Base-by-base conservation (phyloP, 2,113 vertebrate genomes). In the Indicator maculatus region DNA sequence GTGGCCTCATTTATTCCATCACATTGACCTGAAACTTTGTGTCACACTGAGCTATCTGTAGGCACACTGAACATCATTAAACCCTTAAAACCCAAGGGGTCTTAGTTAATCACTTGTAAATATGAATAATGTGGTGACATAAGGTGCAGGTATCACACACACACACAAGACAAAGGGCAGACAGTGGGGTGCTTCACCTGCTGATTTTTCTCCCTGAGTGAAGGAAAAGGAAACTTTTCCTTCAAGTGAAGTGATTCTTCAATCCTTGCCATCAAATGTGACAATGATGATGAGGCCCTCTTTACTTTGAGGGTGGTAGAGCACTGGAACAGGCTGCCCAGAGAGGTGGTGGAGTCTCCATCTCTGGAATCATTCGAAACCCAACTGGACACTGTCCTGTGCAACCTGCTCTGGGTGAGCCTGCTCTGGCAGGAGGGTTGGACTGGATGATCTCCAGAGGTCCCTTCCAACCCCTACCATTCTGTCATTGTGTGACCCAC, bases 41-140 rank as follows among this genome's bases (percentile, higher is more conserved):
- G 2, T 44, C 65, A 28, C 13, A 4, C 69, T 83, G 90, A 67
- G 47, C 44, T 23, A 91, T 83, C 71, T 88, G 88, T 87, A 91
- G 83, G 92, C 12, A 6, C 47, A 4, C 72, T 28, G 85, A 80
- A 11, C 47, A 55, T 20, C 12, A 9, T 52, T 31, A 76, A 88
- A 17, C 52, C 76, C 88, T 52, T 31, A 76, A 88, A 17, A 47
- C 76, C 88, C 92, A 64, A 52, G 21, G 52, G 79, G 52, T 27
- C 70, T 78, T 2, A 27, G 61, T 75, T 67, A 88, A 86, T 88
- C 79, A 83, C 28, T 86, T 81, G 73, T 81, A 88, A 92, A 91
- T 76, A 83, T 50, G 95, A 96, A 96, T 92, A 90, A 88, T 94
- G 88, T 90, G 93, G 69, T 16, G 90, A 53, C 86, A 83, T 27